Conservation (phyloP, 2,888 invertebrate genomes). For the Athetis lepigone region DNA sequence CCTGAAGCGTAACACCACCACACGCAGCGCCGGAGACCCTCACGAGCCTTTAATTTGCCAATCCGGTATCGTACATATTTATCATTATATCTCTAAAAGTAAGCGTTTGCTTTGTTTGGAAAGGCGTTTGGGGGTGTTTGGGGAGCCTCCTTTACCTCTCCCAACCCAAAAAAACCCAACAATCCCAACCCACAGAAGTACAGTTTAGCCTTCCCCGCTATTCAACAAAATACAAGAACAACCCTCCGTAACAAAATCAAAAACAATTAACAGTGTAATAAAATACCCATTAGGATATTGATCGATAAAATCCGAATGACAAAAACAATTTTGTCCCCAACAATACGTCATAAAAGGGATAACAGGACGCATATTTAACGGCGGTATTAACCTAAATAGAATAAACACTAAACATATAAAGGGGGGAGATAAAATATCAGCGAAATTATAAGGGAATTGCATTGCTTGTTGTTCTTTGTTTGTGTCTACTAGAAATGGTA, state of each 20-base stretch:
- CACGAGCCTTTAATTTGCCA: too few species aligned
- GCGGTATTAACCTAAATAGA: slow-evolving; percentile 60
- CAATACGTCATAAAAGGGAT: slow-evolving; percentile 52
- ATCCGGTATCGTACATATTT: too few species aligned
- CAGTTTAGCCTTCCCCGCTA: not conserved
- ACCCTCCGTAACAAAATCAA: slow-evolving; percentile 45
- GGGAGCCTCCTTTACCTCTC: too few species aligned
- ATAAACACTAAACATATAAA: slow-evolving; percentile 28
- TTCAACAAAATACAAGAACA: slow-evolving; percentile 22
- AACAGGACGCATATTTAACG: slow-evolving; percentile 53
- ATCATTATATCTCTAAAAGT: too few species aligned
- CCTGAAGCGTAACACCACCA: too few species aligned
- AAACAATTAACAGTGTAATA: slow-evolving; percentile 55
- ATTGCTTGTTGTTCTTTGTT: not conserved
- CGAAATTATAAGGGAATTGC: slow-evolving; percentile 12
- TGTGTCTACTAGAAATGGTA: slow-evolving; percentile 13
- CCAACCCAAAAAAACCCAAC: too few species aligned
- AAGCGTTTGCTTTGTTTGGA: too few species aligned
- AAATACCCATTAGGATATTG: slow-evolving; percentile 59
- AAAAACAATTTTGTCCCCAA: slow-evolving; percentile 44
- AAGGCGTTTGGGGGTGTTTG: too few species aligned
- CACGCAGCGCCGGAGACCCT: too few species aligned
- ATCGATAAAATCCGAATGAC: slow-evolving; percentile 41
- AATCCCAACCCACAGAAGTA: too few species aligned
- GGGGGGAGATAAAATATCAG: slow-evolving; percentile 21